Base-by-base conservation (phyloP, 2,888 invertebrate genomes). In the Galerucella calmariensis region DNA sequence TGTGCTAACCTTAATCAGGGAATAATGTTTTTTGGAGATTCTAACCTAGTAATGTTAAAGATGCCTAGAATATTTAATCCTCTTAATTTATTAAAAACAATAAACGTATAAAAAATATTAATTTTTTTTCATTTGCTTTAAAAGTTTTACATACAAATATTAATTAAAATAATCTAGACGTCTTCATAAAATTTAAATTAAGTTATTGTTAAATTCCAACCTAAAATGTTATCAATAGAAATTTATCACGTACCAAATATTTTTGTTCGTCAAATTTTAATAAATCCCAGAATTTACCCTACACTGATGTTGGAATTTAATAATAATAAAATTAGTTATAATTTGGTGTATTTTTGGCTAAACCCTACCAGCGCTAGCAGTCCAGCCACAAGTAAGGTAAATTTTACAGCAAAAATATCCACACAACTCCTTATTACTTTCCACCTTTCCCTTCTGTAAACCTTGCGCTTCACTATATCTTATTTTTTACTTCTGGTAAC, bases 361-460 rank as follows among this genome's bases (percentile, higher is more conserved):
- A 67, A 41, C 44, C 44, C 16, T 59, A 46, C 58, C 68, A 69
- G n/a, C 69, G 69, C 61, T 72, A 71, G 65, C 27, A 48, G 69
- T 27, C 71, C 72, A 72, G 72, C 72, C 16, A 59, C 66, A 67
- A 71, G 48, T 48, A 66, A 72, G 72, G 59, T 66, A 72, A 72
- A 72, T 51, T 62, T 35, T 69, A 61, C 46, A 51, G 63, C 62
- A 65, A 72, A 66, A 67, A 44, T 6, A 66, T 27, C 58, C 59
- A 66, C 66, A 72, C 66, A 48, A 65, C n/a, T 72, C 72, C 67
- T 59, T 65, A 65, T 63, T 65, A 56, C 62, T 46, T 59, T 67
- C 66, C 72, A 41, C 51, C 16, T 72, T 72, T 72, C 69, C 69
- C 66, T 73, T 69, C 77, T 69, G 16, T 69, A 27, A 48, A 69